phyloP scores from a whole-genome alignment of 1,140 invertebrate genomes.

The Listronotus oregonensis region DNA sequence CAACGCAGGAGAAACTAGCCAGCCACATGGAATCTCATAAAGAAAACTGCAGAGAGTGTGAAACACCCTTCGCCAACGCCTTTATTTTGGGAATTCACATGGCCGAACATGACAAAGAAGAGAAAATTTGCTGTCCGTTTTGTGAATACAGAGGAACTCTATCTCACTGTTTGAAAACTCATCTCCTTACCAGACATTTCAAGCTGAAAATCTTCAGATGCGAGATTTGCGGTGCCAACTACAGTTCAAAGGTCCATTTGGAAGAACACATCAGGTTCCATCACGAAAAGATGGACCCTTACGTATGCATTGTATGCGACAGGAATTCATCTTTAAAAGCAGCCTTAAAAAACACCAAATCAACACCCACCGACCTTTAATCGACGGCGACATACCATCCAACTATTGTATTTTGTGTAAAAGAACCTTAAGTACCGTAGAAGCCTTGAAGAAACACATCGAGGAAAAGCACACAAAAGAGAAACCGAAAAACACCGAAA shows the following conservation, averaged over 20 bases:
- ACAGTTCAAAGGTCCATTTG: conserved; percentile 20
- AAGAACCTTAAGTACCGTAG: conserved; percentile 19
- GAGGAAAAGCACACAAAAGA: conserved; percentile 4
- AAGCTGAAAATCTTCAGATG: conserved; percentile 24
- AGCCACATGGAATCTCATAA: conserved; percentile 18
- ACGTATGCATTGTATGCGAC: conserved; percentile 22
- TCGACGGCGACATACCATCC: conserved; percentile 30
- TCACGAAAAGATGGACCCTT: conserved; percentile 30
- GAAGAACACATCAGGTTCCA: conserved; percentile 27
- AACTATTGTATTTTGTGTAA: conserved; percentile 34
- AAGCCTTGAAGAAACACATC: conserved; percentile 22
- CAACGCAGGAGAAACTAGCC: not conserved
- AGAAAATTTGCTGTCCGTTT: conserved; percentile 38
- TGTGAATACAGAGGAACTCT: conserved; percentile 21
- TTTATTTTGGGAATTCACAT: conserved; percentile 26
- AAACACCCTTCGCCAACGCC: conserved; percentile 5
- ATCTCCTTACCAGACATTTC: conserved; percentile 22
- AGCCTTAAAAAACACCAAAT: conserved; percentile 31
- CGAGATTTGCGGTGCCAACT: conserved; percentile 19
- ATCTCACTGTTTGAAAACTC: conserved; percentile 16
- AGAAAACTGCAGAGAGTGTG: conserved; percentile 21
- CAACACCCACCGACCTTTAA: conserved; percentile 28
- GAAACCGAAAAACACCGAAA: conserved; percentile 52
- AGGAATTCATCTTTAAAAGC: conserved; percentile 30
- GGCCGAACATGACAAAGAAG: conserved; percentile 21